These are phyloP conservation scores for Scelioninae gen. 2 DNA, from an alignment of 2,888 invertebrate species.

Conservation along the genomic window DNA sequence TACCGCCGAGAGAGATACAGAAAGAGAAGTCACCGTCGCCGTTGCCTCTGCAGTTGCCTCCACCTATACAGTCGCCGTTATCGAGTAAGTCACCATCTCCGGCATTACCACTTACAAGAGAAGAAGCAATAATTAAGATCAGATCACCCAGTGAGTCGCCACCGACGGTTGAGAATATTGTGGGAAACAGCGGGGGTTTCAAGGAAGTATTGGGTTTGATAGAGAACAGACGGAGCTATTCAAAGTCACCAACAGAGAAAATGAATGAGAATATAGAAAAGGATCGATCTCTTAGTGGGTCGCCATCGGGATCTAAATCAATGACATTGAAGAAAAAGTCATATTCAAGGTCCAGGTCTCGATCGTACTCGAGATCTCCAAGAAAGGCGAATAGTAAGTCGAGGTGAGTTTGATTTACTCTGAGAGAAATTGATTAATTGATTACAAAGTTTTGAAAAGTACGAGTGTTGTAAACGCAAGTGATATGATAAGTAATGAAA, in stretches of 20 bases:
- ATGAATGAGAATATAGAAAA: conserved; percentile 61
- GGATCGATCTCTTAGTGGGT: conserved; percentile 66
- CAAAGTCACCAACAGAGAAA: conserved; percentile 61
- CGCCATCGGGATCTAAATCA: conserved; percentile 62
- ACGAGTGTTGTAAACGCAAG: too few relatives aligned
- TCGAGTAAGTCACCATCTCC: conserved; percentile 72
- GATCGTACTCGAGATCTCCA: conserved; percentile 68
- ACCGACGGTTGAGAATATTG: conserved; percentile 54
- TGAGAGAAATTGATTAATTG: too few relatives aligned
- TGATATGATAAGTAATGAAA: too few relatives aligned
- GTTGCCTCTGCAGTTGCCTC: conserved; percentile 55
- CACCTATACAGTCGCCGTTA: conserved; percentile 65
- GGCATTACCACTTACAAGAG: conserved; percentile 70
- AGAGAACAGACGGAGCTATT: conserved; percentile 52
- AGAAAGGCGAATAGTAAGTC: conserved; percentile 69
- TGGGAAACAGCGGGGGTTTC: conserved; percentile 40
- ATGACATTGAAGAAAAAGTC: conserved; percentile 63
- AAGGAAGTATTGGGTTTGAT: conserved; percentile 49
- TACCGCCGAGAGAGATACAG: conserved; percentile 72
- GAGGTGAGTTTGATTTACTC: conserved; percentile 28
- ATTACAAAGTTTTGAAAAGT: too few relatives aligned
- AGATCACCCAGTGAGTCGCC: conserved; percentile 68
- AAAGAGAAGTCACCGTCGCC: conserved; percentile 60
- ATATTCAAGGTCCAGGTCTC: conserved; percentile 64
- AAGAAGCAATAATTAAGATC: conserved; percentile 67